Percentiles rank a stretch among this genome's conserved stretches.
Conservation (phyloP, 2,888 invertebrate genomes). For the Lydus trimaculatus region DNA sequence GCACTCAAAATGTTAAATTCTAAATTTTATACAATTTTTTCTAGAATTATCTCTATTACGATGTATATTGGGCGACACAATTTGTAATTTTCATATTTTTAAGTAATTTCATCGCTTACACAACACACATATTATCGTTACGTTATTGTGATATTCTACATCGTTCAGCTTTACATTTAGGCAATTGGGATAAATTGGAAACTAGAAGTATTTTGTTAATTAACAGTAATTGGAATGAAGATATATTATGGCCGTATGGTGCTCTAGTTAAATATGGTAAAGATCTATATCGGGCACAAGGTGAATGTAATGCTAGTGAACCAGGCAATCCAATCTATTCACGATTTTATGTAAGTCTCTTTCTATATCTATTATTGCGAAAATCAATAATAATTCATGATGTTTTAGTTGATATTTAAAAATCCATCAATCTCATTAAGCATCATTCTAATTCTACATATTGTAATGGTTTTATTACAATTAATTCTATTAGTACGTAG, state of each 20-base stretch:
- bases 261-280: conserved; percentile 76
- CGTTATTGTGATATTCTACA: conserved; percentile 89
- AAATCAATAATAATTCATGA: conserved; percentile 16
- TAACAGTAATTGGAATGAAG: conserved; percentile 64
- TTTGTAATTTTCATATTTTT: conserved; percentile 86
- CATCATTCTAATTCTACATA: conserved; percentile 75
- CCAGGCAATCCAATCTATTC: conserved; percentile 83
- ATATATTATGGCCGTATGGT: conserved; percentile 77
- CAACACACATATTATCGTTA: conserved; percentile 70
- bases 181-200: conserved; percentile 69
- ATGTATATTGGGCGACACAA: conserved; percentile 82
- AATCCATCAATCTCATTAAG: conserved; percentile 83
- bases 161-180: conserved; percentile 88
- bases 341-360: conserved; percentile 83
- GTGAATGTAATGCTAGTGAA: conserved; percentile 84
- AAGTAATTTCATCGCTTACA: conserved; percentile 82
- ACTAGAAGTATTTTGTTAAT: conserved; percentile 58
- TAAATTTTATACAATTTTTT: too few species aligned
- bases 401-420: conserved; percentile 81
- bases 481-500: conserved; percentile 80
- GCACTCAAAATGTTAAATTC: too few species aligned
- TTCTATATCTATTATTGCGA: conserved; percentile 16
- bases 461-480: conserved; percentile 76
- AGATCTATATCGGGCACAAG: conserved; percentile 77
- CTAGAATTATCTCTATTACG: conserved; percentile 77